phyloP scores from a whole-genome alignment of 2,797 vertebrate species.

The Anisognathus igniventris region DNA sequence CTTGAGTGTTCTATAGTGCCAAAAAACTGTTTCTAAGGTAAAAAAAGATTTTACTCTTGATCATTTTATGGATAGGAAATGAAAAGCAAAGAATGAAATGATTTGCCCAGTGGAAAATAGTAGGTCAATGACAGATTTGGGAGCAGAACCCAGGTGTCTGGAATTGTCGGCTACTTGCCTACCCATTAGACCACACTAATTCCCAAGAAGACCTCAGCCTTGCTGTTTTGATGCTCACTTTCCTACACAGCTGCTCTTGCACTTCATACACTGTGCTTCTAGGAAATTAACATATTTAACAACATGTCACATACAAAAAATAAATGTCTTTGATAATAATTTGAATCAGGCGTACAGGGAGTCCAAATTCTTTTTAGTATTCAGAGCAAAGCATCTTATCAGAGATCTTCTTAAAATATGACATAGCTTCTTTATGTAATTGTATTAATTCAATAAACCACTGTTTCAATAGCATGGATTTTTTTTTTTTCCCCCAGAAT shows the following conservation, averaged over 20 bases:
- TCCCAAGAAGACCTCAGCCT: slow-evolving; percentile 40
- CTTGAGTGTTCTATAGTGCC: background rate
- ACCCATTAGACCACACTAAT: slow-evolving; percentile 49
- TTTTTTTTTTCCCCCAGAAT: background rate
- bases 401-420: slow-evolving; percentile 33
- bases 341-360: background rate
- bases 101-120: background rate
- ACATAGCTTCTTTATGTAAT: slow-evolving; percentile 25
- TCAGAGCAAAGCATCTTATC: slow-evolving; percentile 18
- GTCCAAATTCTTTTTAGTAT: slow-evolving; percentile 25
- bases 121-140: background rate
- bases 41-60: background rate
- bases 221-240: slow-evolving; percentile 41
- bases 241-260: slow-evolving; percentile 55
- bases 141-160: slow-evolving; percentile 47
- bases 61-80: background rate
- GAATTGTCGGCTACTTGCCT: slow-evolving; percentile 27
- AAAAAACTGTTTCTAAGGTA: background rate
- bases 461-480: background rate
- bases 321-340: slow-evolving; percentile 4
- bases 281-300: slow-evolving; percentile 54
- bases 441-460: slow-evolving; percentile 23
- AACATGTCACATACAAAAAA: slow-evolving; percentile 38
- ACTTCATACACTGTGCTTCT: slow-evolving; percentile 34
- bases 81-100: background rate